phyloP scores from a whole-genome alignment of 2,888 invertebrate species.

The Scaptomyza polygonia region DNA sequence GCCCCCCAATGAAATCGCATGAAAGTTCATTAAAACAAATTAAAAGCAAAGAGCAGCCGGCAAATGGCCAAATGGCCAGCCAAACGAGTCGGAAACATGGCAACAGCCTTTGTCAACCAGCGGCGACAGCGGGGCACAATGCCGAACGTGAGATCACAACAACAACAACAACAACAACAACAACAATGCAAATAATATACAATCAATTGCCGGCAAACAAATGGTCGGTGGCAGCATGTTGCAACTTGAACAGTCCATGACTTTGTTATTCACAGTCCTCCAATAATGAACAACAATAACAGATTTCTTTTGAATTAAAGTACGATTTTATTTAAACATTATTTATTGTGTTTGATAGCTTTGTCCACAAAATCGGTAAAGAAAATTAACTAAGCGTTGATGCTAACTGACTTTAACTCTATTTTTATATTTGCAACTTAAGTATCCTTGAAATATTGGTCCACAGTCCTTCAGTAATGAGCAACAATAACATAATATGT shows the following conservation, averaged over 20 bases:
- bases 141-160: constrained; percentile 2
- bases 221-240: no score
- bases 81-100: constrained; percentile 64
- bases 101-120: constrained; percentile 40
- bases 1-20: constrained; percentile 64
- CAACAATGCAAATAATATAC: not conserved
- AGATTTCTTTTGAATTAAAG: no score
- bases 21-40: constrained; percentile 78
- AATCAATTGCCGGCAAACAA: not conserved
- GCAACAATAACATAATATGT: no score
- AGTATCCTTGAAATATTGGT: no score
- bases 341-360: no score
- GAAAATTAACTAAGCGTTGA: no score
- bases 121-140: constrained; percentile 1
- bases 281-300: not conserved
- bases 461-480: no score
- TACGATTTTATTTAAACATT: no score
- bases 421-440: no score
- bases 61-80: constrained; percentile 43
- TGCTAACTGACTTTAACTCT: no score
- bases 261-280: not conserved
- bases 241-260: not conserved
- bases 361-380: no score
- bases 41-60: constrained; percentile 65
- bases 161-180: not conserved